Percentiles rank a stretch among this genome's conserved stretches.
phyloP scores from a whole-genome alignment of 1,140 invertebrate genomes.

The Asbolus verrucosus region DNA sequence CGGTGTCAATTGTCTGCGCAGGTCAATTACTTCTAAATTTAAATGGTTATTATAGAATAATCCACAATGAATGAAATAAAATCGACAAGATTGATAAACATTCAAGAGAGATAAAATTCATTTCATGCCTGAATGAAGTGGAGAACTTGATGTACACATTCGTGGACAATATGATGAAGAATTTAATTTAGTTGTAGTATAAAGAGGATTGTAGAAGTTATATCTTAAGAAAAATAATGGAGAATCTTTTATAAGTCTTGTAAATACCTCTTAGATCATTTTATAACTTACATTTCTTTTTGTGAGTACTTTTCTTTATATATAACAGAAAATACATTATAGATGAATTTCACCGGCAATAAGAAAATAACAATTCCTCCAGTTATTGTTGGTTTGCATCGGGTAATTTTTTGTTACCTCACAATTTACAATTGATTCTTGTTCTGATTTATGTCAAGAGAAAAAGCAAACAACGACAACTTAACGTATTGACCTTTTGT shows the following conservation, averaged over 20 bases:
- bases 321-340: slow-evolving; percentile 3
- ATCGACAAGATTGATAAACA: slow-evolving; percentile 10
- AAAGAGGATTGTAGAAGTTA: slow-evolving; percentile 34
- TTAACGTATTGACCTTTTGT: slow-evolving; percentile 18
- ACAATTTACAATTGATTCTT: too few relatives aligned
- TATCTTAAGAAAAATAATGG: slow-evolving; percentile 9
- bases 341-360: neutral
- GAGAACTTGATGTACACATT: slow-evolving; percentile 30
- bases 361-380: neutral
- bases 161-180: slow-evolving; percentile 32
- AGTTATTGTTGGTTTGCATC: neutral
- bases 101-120: slow-evolving; percentile 4
- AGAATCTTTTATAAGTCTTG: slow-evolving; percentile 24
- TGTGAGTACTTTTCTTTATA: slow-evolving; percentile 1
- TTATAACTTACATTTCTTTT: slow-evolving; percentile 13
- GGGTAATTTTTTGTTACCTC: too few relatives aligned
- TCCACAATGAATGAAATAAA: neutral
- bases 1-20: too few relatives aligned
- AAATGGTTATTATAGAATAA: too few relatives aligned
- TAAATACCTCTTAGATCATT: slow-evolving; percentile 26
- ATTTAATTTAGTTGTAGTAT: slow-evolving; percentile 25
- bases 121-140: slow-evolving; percentile 5
- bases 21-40: too few relatives aligned
- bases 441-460: too few relatives aligned
- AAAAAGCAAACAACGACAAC: neutral